These are phyloP conservation scores for Sinohyriopsis cumingii DNA, from an alignment of 2,888 invertebrate species.

Conservation along the genomic window DNA sequence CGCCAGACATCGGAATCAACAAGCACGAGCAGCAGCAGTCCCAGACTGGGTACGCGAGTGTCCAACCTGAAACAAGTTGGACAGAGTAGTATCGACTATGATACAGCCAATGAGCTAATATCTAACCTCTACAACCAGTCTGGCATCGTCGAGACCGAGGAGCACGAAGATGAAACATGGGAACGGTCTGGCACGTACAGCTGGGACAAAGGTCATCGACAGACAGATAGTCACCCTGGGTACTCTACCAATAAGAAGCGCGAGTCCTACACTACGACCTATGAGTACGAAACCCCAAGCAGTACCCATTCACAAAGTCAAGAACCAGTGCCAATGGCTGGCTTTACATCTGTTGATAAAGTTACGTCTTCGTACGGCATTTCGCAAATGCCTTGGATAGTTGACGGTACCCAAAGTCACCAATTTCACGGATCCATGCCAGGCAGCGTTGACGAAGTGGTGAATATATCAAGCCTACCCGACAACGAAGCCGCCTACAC, in stretches of 20 bases:
- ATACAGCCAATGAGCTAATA: constrained; percentile 47
- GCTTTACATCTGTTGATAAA: no score
- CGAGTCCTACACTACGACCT: constrained; percentile 10
- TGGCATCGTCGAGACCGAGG: constrained; percentile 36
- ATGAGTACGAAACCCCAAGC: constrained; percentile 8
- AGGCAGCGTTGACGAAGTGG: constrained; percentile 17
- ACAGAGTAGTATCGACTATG: constrained; percentile 31
- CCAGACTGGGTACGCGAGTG: constrained; percentile 26
- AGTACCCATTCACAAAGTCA: no score
- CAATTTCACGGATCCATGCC: constrained; percentile 22
- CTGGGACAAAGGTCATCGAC: neutral
- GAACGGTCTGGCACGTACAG: constrained; percentile 17
- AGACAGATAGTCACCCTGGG: neutral
- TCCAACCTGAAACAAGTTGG: constrained; percentile 42
- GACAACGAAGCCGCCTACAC: constrained; percentile 3
- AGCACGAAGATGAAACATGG: constrained; percentile 40
- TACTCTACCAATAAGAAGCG: no score
- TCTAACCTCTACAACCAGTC: constrained; percentile 36
- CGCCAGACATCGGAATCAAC: constrained; percentile 30
- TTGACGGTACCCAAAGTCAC: constrained; percentile 30
- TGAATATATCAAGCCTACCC: constrained; percentile 15
- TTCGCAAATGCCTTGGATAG: constrained; percentile 31
- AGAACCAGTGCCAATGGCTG: no score
- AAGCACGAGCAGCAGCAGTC: constrained; percentile 32
- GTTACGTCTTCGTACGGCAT: no score